Conservation (phyloP, 2,113 vertebrate species). For the Crotalus viridis region DNA sequence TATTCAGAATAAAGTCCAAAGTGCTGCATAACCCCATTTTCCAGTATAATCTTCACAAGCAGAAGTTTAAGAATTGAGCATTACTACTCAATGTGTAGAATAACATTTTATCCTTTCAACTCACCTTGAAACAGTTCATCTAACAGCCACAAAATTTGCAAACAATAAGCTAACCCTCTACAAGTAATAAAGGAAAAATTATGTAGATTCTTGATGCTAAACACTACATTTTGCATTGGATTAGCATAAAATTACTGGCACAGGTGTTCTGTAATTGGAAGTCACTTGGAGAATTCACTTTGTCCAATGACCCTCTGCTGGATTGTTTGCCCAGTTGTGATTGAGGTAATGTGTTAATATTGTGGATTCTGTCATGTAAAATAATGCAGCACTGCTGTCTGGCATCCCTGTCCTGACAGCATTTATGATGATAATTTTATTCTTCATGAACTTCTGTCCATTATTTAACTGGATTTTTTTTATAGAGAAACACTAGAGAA, state of each 20-base stretch:
- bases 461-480: conserved; percentile 1
- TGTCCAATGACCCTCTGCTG: conserved; percentile 21
- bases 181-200: conserved; percentile 39
- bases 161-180: conserved; percentile 16
- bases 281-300: conserved; percentile 33
- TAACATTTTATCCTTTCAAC: conserved; percentile 8
- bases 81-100: neutral
- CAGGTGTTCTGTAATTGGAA: conserved; percentile 46
- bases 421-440: conserved; percentile 3
- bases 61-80: neutral
- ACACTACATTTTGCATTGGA: conserved; percentile 23
- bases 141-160: neutral
- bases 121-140: neutral
- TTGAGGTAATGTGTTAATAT: neutral
- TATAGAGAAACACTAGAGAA: neutral
- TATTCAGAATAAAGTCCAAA: neutral
- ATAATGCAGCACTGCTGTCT: conserved; percentile 7
- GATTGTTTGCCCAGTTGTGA: conserved; percentile 3
- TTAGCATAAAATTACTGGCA: conserved; percentile 38
- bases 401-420: neutral
- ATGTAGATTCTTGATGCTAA: neutral
- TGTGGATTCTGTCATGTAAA: neutral
- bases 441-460: neutral
- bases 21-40: neutral
- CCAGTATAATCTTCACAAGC: neutral